Conservation (phyloP, 2,797 vertebrate species). For the Danio jaintianensis region DNA sequence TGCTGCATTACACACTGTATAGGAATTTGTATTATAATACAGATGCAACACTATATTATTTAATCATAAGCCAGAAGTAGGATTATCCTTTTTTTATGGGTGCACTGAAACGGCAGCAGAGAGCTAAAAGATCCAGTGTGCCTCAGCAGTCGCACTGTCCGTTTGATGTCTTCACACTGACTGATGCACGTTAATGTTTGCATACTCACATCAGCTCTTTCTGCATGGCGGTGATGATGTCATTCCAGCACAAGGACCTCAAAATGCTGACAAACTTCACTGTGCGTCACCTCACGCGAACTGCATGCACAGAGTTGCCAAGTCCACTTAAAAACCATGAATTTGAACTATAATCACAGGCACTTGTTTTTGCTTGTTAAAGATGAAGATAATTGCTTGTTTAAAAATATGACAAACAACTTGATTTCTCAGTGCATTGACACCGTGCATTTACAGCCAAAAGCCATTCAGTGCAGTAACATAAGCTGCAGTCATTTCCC, state of each 20-base stretch:
- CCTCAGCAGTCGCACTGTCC: constrained; percentile 13
- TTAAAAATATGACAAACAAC: too few relatives aligned
- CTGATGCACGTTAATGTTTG: constrained; percentile 34
- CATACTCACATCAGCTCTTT: constrained; percentile 30
- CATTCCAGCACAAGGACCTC: background rate
- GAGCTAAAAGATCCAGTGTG: background rate
- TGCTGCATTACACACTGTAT: background rate
- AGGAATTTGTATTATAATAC: background rate
- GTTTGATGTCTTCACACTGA: constrained; percentile 16
- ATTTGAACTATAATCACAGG: too few relatives aligned
- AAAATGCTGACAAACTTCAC: constrained; percentile 3
- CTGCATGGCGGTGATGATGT: constrained; percentile 8
- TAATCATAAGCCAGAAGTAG: background rate
- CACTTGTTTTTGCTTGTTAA: too few relatives aligned
- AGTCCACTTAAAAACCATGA: too few relatives aligned
- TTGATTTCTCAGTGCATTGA: too few relatives aligned
- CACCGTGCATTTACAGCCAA: too few relatives aligned
- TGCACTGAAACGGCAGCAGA: constrained; percentile 4
- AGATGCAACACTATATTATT: background rate
- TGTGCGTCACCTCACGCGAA: background rate
- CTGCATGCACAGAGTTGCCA: background rate
- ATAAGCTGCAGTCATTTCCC: too few relatives aligned
- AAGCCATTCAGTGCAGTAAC: too few relatives aligned
- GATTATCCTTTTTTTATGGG: background rate
- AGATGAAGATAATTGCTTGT: too few relatives aligned